Conservation (phyloP, 1,140 invertebrate species). For the Bombyx mori region DNA sequence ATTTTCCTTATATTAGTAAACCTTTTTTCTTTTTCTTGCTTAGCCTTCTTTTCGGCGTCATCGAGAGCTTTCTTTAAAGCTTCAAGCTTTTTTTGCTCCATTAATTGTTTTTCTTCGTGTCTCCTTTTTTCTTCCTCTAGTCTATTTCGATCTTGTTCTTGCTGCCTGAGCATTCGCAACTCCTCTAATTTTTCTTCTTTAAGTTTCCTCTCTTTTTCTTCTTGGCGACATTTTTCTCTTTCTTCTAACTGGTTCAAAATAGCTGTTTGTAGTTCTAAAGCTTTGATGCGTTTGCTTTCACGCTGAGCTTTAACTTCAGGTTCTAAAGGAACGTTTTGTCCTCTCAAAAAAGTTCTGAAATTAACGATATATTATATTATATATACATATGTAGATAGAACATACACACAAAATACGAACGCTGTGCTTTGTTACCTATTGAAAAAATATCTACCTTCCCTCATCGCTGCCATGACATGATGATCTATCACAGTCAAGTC, state of each 20-base stretch:
- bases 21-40: constrained; percentile 70
- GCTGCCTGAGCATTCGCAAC: constrained; percentile 75
- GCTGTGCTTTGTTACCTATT: background rate
- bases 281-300: constrained; percentile 78
- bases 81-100: constrained; percentile 73
- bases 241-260: constrained; percentile 82
- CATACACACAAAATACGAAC: background rate
- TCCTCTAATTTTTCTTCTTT: constrained; percentile 79
- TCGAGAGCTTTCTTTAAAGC: constrained; percentile 74
- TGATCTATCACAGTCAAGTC: constrained; percentile 53
- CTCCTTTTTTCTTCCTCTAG: constrained; percentile 73
- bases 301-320: constrained; percentile 77
- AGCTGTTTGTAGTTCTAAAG: constrained; percentile 79
- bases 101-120: constrained; percentile 74
- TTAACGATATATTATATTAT: background rate
- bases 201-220: constrained; percentile 75
- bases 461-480: constrained; percentile 61
- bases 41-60: constrained; percentile 74
- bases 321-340: constrained; percentile 81
- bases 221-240: constrained; percentile 74
- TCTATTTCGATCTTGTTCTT: constrained; percentile 75
- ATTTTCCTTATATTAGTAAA: constrained; percentile 49
- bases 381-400: constrained; percentile 9
- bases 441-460: constrained; percentile 38
- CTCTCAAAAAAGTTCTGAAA: constrained; percentile 75